Evolutionary conservation across 2,113 vertebrate species (phyloP).

Genomic region (Falco punctatus): DNA sequence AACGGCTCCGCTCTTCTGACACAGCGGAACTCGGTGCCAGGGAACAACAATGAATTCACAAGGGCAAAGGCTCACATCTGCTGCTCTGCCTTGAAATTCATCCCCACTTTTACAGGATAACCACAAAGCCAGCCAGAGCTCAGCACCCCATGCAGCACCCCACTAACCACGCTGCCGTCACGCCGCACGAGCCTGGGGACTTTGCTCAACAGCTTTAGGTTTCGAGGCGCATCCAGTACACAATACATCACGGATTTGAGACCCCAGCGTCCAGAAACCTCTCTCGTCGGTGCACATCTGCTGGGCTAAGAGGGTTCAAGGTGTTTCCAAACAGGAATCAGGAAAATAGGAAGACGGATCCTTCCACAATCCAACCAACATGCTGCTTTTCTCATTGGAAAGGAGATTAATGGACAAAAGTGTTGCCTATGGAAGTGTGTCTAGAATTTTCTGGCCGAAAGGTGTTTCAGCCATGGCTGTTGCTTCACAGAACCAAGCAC

Average conservation of each 20-base stretch:
- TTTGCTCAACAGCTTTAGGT: neutral
- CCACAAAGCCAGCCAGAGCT: neutral
- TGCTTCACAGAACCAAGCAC: neutral
- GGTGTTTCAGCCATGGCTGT: fast-evolving
- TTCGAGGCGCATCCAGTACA: fast-evolving
- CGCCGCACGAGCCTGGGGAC: neutral
- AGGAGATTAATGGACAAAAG: neutral
- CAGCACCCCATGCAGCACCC: neutral
- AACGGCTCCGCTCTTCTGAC: neutral
- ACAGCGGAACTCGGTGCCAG: neutral
- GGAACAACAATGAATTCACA: neutral
- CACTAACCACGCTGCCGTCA: neutral
- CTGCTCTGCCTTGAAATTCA: neutral
- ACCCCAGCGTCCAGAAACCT: neutral
- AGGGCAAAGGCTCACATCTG: neutral
- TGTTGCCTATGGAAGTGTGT: neutral
- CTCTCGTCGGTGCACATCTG: neutral
- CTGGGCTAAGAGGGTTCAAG: neutral
- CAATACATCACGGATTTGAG: fast-evolving
- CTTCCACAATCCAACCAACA: neutral
- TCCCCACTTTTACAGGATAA: neutral
- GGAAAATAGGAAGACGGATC: fast-evolving
- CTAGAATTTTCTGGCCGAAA: neutral
- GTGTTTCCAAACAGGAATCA: neutral
- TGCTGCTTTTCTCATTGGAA: neutral